Conservation (phyloP, 2,113 vertebrate species). For the human region DNA sequence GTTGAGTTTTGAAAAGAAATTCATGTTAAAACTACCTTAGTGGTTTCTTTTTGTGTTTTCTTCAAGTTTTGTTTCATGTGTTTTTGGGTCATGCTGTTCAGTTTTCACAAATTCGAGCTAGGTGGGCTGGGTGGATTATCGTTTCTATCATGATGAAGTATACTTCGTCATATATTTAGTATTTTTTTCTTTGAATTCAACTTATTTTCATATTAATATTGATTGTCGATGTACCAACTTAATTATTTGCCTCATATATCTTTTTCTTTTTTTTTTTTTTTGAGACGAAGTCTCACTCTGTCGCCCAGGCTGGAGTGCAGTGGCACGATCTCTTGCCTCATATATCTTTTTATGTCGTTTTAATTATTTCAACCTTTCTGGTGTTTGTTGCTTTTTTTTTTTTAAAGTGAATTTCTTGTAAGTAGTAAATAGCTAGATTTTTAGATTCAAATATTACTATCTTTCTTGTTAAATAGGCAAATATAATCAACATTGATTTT, state of each 20-base stretch:
- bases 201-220: background rate
- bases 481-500: background rate
- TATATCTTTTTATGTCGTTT: background rate
- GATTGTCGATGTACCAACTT: background rate
- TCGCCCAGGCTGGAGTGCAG: too few relatives aligned
- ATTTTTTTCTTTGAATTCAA: slow-evolving; percentile 4
- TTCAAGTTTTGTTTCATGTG: background rate
- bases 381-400: background rate
- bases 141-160: background rate
- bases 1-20: background rate
- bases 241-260: background rate
- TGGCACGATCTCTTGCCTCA: background rate
- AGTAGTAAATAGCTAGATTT: background rate
- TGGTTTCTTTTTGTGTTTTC: background rate
- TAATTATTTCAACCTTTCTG: background rate
- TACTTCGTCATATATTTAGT: background rate
- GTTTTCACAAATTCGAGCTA: background rate
- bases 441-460: slow-evolving; percentile 11
- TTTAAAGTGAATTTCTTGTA: slow-evolving; percentile 4
- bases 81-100: background rate
- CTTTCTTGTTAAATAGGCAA: background rate
- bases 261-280: too few relatives aligned
- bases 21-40: background rate
- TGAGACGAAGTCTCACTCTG: too few relatives aligned
- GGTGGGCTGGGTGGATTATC: background rate